phyloP scores from a whole-genome alignment of 2,113 vertebrate species.

The Nothobranchius furzeri region DNA sequence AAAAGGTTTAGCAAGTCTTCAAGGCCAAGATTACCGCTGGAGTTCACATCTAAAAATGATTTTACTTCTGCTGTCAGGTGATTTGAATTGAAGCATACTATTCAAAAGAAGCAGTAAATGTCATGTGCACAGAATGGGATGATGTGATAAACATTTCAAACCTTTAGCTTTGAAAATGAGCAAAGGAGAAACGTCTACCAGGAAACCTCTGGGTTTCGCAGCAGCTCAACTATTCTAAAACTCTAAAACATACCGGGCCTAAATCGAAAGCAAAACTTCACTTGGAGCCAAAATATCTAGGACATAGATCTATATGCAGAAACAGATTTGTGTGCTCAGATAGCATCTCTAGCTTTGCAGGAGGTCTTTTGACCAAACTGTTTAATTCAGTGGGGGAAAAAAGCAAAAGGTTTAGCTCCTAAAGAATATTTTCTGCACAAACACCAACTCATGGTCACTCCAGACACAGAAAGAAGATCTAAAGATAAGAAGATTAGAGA shows the following conservation, averaged over 20 bases:
- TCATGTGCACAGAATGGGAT: not conserved
- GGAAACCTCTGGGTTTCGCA: not conserved
- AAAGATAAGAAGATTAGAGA: not conserved
- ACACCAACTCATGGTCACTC: not conserved
- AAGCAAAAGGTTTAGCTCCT: not conserved
- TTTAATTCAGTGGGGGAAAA: not conserved
- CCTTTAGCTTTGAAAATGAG: not conserved
- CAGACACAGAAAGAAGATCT: not conserved
- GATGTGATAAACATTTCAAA: not conserved
- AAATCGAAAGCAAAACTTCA: conserved; percentile 1
- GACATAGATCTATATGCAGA: conserved; percentile 4
- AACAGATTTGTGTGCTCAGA: not conserved
- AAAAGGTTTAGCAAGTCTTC: not conserved
- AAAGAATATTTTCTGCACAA: not conserved
- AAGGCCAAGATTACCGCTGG: not conserved
- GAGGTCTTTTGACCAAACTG: not conserved
- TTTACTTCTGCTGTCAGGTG: not conserved
- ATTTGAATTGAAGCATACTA: not conserved
- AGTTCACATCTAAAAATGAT: not conserved
- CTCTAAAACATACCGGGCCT: not conserved
- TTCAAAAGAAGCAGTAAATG: not conserved
- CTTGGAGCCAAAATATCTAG: not conserved
- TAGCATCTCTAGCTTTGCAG: not conserved
- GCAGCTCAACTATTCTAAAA: not conserved
- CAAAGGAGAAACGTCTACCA: not conserved